Evolutionary conservation across 2,888 invertebrate species (phyloP), one percentile per base, ranked within the genome.

Genomic region (Mimas tiliae): DNA sequence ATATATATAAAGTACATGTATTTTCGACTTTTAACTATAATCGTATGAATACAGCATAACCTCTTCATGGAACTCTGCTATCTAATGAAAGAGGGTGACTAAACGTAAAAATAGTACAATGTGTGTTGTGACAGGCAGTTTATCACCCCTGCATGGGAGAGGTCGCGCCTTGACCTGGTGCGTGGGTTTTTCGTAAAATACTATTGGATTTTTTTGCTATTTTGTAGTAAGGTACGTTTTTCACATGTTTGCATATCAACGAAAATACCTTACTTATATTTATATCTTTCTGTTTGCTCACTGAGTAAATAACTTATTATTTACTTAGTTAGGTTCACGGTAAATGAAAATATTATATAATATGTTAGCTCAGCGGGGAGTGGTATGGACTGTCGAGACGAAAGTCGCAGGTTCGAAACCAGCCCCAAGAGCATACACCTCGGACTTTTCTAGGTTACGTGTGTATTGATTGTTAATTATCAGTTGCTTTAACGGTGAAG

Each of bases 121-220:
- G 38, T n/a, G 68, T 67, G 63, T 62, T 65, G 67, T 67, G 68
- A 58, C 65, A 55, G 42, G 48, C 67, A 64, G 73, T 77, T 72
- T 73, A 75, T 73, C 72, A 76, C 68, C 47, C 21, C 12, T 65
- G 69, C 75, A 78, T 69, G 62, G 68, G 63, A 68, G 71, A 79
- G 77, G 78, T 76, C 78, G n/a, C 50, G 64, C 84, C 83, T 80
- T 84, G 85, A 80, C 84, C 81, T 74, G 74, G 70, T 74, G 45
- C 45, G 45, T 45, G 65, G 66, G 21, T 42, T 55, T 65, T 65
- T 69, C 38, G 19, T 12, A 42, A 52, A 52, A 33, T 52, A 58
- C 53, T n/a, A 42, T 48, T 33, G n/a, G 6, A 16, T 52, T 38
- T 38, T 38, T 58, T 6, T 4, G 1, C 16, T 42, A 38, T 42